These are phyloP conservation scores for Crenichthys baileyi DNA, from an alignment of 2,797 vertebrate species.

Conservation along the genomic window DNA sequence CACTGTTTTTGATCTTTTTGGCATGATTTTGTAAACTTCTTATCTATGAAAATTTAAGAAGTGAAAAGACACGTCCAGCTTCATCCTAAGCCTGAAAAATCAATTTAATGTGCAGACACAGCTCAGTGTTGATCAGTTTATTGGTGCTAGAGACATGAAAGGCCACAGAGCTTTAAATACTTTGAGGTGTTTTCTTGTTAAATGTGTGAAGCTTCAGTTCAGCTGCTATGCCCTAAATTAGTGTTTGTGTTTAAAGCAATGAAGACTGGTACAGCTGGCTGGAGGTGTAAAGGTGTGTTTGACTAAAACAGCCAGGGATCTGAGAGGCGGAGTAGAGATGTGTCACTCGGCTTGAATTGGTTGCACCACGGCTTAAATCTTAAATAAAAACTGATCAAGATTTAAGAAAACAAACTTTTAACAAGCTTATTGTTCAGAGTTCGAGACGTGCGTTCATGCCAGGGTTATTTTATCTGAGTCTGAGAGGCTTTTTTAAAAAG, in stretches of 20 bases:
- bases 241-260: neutral
- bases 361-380: neutral
- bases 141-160: neutral
- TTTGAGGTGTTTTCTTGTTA: too few species aligned
- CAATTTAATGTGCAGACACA: neutral
- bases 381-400: neutral
- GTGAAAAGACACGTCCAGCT: neutral
- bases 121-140: neutral
- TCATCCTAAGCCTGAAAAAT: neutral
- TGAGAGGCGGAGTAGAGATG: neutral
- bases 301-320: neutral
- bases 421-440: too few species aligned
- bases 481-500: too few species aligned
- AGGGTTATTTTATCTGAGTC: too few species aligned
- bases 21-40: neutral
- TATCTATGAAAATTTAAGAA: neutral
- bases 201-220: neutral
- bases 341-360: neutral
- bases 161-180: too few species aligned
- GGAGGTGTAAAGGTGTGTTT: neutral
- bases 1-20: slow-evolving; percentile 9
- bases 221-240: neutral
- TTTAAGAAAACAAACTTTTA: neutral
- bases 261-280: neutral
- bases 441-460: too few species aligned